Evolutionary conservation across 2,113 vertebrate species (phyloP), one percentile per base, ranked within the genome.

Genomic region (Lota lota): DNA sequence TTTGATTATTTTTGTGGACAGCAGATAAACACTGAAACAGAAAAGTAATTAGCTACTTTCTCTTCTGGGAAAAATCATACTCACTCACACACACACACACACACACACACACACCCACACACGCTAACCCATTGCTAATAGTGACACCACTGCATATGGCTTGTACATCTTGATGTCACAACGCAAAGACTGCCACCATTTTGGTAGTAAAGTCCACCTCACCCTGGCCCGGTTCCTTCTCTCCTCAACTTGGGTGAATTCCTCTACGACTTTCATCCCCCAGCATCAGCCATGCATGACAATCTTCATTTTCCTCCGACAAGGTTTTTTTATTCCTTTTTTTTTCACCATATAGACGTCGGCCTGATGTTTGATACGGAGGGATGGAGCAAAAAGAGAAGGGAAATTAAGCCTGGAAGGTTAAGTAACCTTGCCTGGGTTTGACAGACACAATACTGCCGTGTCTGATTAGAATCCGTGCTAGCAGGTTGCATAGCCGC

Each of bases 381-480:
- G 83, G 88, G 24, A 85, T 85, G 83, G 78, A 81, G 78, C 79
- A 79, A 80, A 87, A 85, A 88, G 87, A 84, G 83, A 88, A 88
- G 82, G 83, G 89, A 89, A 89, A 89, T 90, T 86, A 90, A 85
- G 84, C 81, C 83, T 79, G 79, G 86, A 85, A 88, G 88, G 86
- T 88, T 88, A 87, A 86, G 83, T 88, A 88, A 90, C 88, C 88
- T 86, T 89, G 88, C 85, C 80, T 72, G 72, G 79, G 78, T 87
- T 88, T 88, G 88, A 87, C 83, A 87, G 83, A 81, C 86, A 89
- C 88, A 86, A 81, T 84, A 79, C 87, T 86, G 82, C 84, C 72
- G 64, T 73, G 77, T 69, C 83, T 88, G 86, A 89, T 89, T 86
- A 88, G 74, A 87, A 87, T 88, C 84, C 84, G 82, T 84, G 81